Evolutionary conservation across 2,113 vertebrate genomes (phyloP).

Genomic region (Myotis lucifugus): DNA sequence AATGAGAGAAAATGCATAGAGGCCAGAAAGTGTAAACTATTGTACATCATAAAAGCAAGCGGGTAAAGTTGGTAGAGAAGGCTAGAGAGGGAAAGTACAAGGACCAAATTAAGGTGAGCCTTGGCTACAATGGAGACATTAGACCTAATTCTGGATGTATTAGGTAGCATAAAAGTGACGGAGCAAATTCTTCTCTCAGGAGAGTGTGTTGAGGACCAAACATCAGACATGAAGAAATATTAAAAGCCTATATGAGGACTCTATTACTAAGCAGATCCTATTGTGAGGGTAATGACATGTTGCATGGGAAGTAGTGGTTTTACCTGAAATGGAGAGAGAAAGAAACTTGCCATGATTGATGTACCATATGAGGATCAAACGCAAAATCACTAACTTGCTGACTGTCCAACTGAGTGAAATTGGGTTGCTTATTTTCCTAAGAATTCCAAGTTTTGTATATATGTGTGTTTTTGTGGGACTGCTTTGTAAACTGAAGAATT

Average conservation of each 20-base stretch:
- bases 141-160: not conserved
- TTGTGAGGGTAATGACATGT: constrained; percentile 89
- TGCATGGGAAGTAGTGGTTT: constrained; percentile 88
- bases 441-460: constrained; percentile 74
- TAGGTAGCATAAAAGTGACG: not conserved
- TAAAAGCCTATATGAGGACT: constrained; percentile 51
- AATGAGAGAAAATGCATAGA: not conserved
- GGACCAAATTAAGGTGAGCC: not conserved
- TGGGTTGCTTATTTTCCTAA: constrained; percentile 80
- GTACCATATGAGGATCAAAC: constrained; percentile 89
- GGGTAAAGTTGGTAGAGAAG: not conserved
- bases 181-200: not conserved
- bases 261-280: constrained; percentile 83
- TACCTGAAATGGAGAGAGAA: constrained; percentile 82
- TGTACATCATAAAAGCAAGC: not conserved
- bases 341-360: constrained; percentile 85
- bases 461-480: constrained; percentile 62
- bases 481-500: constrained; percentile 77
- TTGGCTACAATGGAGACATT: not conserved
- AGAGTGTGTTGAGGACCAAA: not conserved
- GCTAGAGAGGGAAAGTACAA: not conserved
- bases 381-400: constrained; percentile 84
- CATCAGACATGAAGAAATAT: not conserved
- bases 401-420: constrained; percentile 78
- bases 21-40: not conserved